phyloP scores from a whole-genome alignment of 2,797 vertebrate species.

The Chlorospingus semifuscus region DNA sequence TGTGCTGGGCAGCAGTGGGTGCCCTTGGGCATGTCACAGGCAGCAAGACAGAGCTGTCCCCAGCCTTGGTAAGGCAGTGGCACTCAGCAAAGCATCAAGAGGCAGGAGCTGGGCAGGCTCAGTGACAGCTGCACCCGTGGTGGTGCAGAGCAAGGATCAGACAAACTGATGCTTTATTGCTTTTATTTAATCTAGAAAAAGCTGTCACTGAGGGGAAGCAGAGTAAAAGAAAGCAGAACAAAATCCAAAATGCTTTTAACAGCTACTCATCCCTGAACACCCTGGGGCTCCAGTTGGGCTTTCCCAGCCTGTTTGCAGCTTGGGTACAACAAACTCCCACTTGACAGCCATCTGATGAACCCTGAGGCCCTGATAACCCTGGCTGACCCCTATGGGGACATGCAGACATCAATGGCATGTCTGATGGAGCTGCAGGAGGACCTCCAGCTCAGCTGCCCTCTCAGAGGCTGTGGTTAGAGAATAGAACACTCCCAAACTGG shows the following conservation, averaged over 20 bases:
- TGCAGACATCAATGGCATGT: accelerated
- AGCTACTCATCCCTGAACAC: accelerated
- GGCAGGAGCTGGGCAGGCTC: background rate
- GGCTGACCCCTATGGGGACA: background rate
- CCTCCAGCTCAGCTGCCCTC: background rate
- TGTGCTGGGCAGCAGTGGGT: background rate
- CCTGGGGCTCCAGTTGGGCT: background rate
- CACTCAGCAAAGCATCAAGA: background rate
- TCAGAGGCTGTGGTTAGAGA: accelerated
- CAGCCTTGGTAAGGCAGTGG: background rate
- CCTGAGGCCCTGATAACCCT: background rate
- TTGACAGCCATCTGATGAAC: background rate
- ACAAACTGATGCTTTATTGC: background rate
- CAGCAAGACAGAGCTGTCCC: background rate
- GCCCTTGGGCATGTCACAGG: background rate
- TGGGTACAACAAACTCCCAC: background rate
- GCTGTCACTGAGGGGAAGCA: background rate
- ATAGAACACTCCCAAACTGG: accelerated
- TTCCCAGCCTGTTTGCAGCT: background rate
- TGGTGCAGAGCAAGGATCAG: background rate
- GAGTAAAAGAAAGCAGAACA: background rate
- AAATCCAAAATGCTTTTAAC: background rate
- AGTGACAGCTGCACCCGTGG: background rate
- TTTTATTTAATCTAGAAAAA: background rate
- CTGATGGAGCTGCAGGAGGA: background rate